Base-by-base conservation (phyloP, 1,140 invertebrate genomes). In the Pseudomyrmex pallidus region DNA sequence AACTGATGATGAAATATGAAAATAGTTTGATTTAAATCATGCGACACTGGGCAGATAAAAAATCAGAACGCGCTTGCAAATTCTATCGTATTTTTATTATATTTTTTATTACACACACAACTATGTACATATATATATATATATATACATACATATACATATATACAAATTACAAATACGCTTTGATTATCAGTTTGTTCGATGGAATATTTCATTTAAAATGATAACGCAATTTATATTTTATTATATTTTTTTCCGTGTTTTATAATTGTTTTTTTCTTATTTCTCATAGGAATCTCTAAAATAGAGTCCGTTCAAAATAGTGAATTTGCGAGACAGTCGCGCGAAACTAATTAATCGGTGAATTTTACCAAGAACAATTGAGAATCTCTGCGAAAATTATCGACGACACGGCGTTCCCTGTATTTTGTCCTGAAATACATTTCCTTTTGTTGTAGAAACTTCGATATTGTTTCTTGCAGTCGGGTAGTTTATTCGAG, bases 401-500 rank as follows among this genome's bases (percentile, higher is more conserved):
- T 12, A 59, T 80, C 66, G 46, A 12, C 9, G 22, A 80, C 59
- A 59, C n/a, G 48, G 50, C 35, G 15, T 25, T n/a, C n/a, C 44
- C 59, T 17, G 17, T 22, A 59, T 61, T 77, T 44, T 44, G 17
- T 52, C 48, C 52, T 48, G 25, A 50, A 82, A 50, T 48, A n/a
- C 46, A 61, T 10, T 10, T 61, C 44, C 48, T 35, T 35, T 74
- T 20, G 59, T 12, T 52, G 4, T 15, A 64, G 76, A 62, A 70
- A 67, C 67, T 62, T 77, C 72, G 85, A 85, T 86, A 72, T 63
- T 12, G 56, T 83, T 84, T 48, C 62, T 84, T 85, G 80, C 80
- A 76, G 57, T 25, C 17, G 73, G 67, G 85, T 87, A 91, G 91
- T 93, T 92, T 92, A 92, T 92, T 94, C 91, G 90, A 87, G 91